Conservation (phyloP, 2,113 vertebrate species). For the Neogale vison region DNA sequence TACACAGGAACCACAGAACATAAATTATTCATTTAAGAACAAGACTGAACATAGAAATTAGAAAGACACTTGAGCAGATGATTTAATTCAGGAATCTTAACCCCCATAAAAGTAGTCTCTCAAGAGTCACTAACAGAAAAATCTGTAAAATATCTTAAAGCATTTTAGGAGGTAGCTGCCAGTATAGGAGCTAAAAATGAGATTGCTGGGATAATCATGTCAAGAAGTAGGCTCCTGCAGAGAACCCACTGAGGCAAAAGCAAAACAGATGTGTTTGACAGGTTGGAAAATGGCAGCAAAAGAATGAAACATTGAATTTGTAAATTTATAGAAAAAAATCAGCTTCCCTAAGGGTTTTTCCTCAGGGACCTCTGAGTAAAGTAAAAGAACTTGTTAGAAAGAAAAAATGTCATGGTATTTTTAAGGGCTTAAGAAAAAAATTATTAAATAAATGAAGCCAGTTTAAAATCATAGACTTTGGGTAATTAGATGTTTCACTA, state of each 20-base stretch:
- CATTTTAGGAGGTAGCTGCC: conserved; percentile 68
- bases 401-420: conserved; percentile 42
- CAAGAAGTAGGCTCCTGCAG: conserved; percentile 69
- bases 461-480: conserved; percentile 11
- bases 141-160: conserved; percentile 73
- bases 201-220: conserved; percentile 69
- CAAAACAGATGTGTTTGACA: conserved; percentile 78
- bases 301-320: conserved; percentile 68
- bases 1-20: conserved; percentile 25
- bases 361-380: conserved; percentile 48
- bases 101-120: conserved; percentile 37
- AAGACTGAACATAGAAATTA: conserved; percentile 38
- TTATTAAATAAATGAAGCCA: conserved; percentile 17
- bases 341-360: conserved; percentile 2
- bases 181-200: conserved; percentile 64
- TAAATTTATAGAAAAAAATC: conserved; percentile 57
- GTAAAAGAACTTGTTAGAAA: conserved; percentile 53
- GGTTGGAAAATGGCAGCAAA: conserved; percentile 67
- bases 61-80: conserved; percentile 53
- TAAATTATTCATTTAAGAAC: conserved; percentile 69
- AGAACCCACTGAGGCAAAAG: conserved; percentile 72
- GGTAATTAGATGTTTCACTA: neutral
- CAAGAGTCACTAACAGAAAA: conserved; percentile 62
- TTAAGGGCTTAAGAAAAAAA: conserved; percentile 23
- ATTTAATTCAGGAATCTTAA: conserved; percentile 67